Conservation (phyloP, 2,797 vertebrate species). For the Coracias cyanogaster region DNA sequence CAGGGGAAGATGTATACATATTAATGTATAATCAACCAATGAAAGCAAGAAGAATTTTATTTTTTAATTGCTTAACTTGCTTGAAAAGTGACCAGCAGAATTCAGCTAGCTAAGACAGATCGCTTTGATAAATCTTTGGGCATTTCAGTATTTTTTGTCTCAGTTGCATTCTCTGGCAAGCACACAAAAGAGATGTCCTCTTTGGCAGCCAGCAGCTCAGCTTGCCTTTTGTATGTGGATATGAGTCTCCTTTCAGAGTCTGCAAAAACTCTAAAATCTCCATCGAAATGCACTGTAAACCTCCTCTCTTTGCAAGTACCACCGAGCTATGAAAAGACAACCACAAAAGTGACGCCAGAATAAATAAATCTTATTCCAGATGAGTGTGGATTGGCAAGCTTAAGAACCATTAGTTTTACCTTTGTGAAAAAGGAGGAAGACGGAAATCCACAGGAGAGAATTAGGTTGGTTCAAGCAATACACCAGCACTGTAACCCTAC, state of each 20-base stretch:
- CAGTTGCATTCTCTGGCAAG: slow-evolving; percentile 1
- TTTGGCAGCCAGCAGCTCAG: slow-evolving; percentile 6
- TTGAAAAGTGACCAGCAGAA: background rate
- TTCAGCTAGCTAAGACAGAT: background rate
- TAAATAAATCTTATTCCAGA: slow-evolving; percentile 62
- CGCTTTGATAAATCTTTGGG: background rate
- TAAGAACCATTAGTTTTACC: slow-evolving; percentile 45
- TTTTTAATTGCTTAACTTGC: background rate
- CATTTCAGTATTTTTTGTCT: background rate
- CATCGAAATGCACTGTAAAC: slow-evolving; percentile 29
- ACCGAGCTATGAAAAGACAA: background rate
- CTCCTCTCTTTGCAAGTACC: slow-evolving; percentile 19
- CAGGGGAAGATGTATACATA: background rate
- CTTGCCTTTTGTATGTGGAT: slow-evolving; percentile 12
- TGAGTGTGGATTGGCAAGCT: slow-evolving; percentile 47
- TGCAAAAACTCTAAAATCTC: slow-evolving; percentile 47
- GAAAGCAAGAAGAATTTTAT: background rate
- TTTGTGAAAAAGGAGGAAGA: slow-evolving; percentile 42
- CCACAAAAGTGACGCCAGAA: slow-evolving; percentile 32
- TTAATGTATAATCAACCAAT: background rate
- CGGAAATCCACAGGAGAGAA: slow-evolving; percentile 9
- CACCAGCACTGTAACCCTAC: background rate
- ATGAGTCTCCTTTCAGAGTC: background rate
- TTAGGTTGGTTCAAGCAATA: slow-evolving; percentile 14
- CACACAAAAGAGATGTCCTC: slow-evolving; percentile 1